These are phyloP conservation scores for Metellina segmentata DNA, from an alignment of 2,888 invertebrate species.

Conservation along the genomic window DNA sequence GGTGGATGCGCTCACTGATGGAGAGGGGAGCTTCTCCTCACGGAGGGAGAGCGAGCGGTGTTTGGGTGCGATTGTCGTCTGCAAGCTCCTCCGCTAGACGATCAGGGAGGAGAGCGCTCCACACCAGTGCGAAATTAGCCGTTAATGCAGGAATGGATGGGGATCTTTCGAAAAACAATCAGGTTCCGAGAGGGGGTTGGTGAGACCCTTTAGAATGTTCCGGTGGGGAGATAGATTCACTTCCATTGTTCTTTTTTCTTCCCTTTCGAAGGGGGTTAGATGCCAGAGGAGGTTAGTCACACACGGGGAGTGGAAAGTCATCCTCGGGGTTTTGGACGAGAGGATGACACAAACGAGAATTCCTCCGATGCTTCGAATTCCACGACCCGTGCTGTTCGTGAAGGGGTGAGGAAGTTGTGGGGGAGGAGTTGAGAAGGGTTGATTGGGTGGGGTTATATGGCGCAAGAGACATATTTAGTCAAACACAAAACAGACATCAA, in stretches of 20 bases:
- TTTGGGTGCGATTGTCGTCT: slow-evolving; percentile 34
- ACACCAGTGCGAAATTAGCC: slow-evolving; percentile 32
- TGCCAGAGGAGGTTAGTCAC: slow-evolving; percentile 17
- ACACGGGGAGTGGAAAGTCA: slow-evolving; percentile 5
- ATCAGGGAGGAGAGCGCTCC: background rate
- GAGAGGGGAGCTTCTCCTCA: slow-evolving; percentile 42
- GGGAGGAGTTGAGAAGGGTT: background rate
- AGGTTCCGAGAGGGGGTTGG: slow-evolving; percentile 5
- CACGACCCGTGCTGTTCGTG: background rate
- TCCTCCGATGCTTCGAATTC: background rate
- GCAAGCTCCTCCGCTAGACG: background rate
- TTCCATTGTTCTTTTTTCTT: background rate
- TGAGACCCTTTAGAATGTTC: background rate
- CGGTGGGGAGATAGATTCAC: background rate
- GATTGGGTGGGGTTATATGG: too few species aligned
- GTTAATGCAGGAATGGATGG: slow-evolving; percentile 41
- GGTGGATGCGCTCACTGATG: slow-evolving; percentile 61
- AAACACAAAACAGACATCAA: too few species aligned
- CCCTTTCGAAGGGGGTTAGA: background rate
- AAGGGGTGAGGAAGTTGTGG: background rate
- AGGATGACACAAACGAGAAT: background rate
- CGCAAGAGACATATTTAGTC: too few species aligned
- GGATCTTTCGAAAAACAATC: slow-evolving; percentile 56
- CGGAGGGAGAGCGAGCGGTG: background rate
- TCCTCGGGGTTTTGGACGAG: background rate